Evolutionary conservation across 1,140 invertebrate genomes (phyloP).

Genomic region (Lucilia sericata): DNA sequence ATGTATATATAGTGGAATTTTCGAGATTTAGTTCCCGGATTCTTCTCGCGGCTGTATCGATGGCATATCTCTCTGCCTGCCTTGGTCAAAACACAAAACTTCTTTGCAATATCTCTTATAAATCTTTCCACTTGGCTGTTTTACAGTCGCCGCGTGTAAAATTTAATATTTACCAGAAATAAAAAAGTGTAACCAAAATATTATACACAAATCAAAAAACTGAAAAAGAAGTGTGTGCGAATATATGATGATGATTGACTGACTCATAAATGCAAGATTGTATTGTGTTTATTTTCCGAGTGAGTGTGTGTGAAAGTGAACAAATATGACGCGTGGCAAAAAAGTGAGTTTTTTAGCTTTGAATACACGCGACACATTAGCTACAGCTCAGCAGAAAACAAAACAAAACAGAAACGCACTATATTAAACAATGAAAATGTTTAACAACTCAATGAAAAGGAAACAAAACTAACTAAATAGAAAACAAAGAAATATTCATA

Average conservation of each 20-base stretch:
- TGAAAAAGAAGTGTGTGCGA: not conserved
- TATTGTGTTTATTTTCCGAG: not conserved
- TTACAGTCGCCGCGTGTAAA: not conserved
- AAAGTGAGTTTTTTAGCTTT: conserved; percentile 1
- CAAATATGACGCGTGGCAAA: conserved; percentile 23
- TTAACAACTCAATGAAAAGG: conserved; percentile 14
- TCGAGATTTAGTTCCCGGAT: too few species aligned
- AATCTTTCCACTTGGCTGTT: not conserved
- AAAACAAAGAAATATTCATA: not conserved
- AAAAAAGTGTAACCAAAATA: not conserved
- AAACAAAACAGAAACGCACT: not conserved
- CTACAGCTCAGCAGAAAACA: not conserved
- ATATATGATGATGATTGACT: not conserved
- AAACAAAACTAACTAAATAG: not conserved
- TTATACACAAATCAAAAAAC: not conserved
- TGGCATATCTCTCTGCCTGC: too few species aligned
- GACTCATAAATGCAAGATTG: not conserved
- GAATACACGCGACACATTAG: not conserved
- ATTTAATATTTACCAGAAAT: not conserved
- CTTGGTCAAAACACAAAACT: too few species aligned
- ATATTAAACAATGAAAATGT: conserved; percentile 10
- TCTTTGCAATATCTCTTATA: too few species aligned
- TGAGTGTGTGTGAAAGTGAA: not conserved
- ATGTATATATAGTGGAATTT: too few species aligned
- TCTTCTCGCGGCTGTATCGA: too few species aligned